phyloP scores from a whole-genome alignment of 2,113 vertebrate species.

The Elgaria multicarinata region DNA sequence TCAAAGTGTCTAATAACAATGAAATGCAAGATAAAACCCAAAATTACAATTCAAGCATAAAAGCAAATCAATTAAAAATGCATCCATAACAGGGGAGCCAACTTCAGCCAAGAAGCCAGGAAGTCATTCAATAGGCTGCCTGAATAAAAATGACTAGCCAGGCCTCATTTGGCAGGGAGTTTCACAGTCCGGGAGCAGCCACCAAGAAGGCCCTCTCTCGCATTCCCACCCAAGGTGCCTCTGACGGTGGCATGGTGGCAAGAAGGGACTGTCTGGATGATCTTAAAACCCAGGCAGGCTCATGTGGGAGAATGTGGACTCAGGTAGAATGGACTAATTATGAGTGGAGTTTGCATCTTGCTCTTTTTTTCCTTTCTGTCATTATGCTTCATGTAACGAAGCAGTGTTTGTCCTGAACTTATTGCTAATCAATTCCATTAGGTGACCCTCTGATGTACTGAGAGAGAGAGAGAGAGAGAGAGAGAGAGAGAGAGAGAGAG shows the following conservation, averaged over 20 bases:
- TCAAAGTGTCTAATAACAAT: too few relatives aligned
- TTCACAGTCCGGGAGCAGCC: background rate
- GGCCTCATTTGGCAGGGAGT: background rate
- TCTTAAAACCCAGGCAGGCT: background rate
- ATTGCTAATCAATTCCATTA: background rate
- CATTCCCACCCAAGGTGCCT: background rate
- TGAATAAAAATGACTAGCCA: background rate
- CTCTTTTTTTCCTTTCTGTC: background rate
- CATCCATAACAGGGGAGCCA: too few relatives aligned
- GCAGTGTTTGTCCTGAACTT: background rate
- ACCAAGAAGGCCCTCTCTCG: background rate
- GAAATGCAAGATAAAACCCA: too few relatives aligned
- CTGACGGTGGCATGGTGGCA: background rate
- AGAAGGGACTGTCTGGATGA: background rate
- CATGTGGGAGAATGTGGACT: background rate
- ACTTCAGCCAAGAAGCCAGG: too few relatives aligned
- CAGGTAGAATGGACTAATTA: background rate
- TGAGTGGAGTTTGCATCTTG: background rate
- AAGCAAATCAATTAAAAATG: too few relatives aligned
- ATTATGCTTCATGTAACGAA: background rate
- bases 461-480: too few relatives aligned
- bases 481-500: background rate
- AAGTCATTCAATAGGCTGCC: too few relatives aligned
- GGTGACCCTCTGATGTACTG: background rate
- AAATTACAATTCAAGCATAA: too few relatives aligned